Percentiles rank a stretch among this genome's conserved stretches.
Conservation (phyloP, 2,888 invertebrate genomes). For the Lochmaea capreae region DNA sequence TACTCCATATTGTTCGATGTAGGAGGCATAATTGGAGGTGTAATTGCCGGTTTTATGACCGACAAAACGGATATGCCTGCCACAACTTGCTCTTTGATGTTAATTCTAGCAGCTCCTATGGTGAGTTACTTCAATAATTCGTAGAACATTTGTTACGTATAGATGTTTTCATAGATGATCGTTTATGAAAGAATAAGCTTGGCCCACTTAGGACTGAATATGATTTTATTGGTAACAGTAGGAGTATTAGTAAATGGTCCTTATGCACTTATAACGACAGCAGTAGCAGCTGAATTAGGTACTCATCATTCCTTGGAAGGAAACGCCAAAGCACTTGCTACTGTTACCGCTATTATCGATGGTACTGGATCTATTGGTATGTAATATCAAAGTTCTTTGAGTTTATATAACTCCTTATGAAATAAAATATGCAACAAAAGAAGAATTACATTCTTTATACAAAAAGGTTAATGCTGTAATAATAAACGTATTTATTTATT, state of each 20-base stretch:
- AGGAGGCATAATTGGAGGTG: conserved; percentile 91
- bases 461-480: no score
- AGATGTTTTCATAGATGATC: conserved; percentile 73
- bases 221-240: conserved; percentile 76
- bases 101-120: conserved; percentile 83
- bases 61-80: conserved; percentile 89
- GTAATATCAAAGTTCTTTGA: conserved; percentile 3
- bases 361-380: conserved; percentile 91
- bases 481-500: no score
- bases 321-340: conserved; percentile 90
- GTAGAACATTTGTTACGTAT: no score
- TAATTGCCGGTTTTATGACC: conserved; percentile 86
- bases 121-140: conserved; percentile 66
- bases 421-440: background rate
- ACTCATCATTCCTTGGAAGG: conserved; percentile 85
- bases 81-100: conserved; percentile 86
- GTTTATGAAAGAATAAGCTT: conserved; percentile 78
- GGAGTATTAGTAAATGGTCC: conserved; percentile 95
- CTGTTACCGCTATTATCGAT: conserved; percentile 98
- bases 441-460: no score
- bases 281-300: conserved; percentile 94
- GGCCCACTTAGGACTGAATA: conserved; percentile 71
- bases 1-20: conserved; percentile 87
- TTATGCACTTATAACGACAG: conserved; percentile 95
- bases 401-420: background rate